Conservation (phyloP, 2,797 vertebrate genomes). For the Bufotes viridis region DNA sequence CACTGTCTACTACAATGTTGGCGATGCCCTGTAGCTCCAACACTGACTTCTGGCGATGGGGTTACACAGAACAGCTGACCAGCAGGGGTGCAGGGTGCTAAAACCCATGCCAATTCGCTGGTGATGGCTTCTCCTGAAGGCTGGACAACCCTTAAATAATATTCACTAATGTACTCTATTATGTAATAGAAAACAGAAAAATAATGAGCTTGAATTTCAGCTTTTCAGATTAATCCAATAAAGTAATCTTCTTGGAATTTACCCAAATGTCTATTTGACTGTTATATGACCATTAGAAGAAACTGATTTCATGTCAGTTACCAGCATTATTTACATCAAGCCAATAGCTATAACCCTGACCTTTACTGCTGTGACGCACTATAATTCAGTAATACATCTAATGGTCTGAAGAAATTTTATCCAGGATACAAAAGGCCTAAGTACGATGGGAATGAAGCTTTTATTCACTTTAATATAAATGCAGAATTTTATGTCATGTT, state of each 20-base stretch:
- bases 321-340: neutral
- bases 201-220: neutral
- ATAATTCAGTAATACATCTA: neutral
- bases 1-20: too few relatives aligned
- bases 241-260: neutral
- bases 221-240: neutral
- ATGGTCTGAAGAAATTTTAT: neutral
- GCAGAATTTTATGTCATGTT: neutral
- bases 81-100: too few relatives aligned
- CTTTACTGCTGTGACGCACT: neutral
- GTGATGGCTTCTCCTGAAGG: too few relatives aligned
- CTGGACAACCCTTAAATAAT: neutral
- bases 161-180: neutral
- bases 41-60: too few relatives aligned
- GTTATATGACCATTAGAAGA: neutral
- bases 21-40: too few relatives aligned
- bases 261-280: neutral
- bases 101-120: too few relatives aligned
- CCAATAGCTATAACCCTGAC: neutral
- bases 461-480: neutral
- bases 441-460: neutral
- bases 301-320: neutral
- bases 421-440: neutral
- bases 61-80: too few relatives aligned
- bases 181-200: neutral